Conservation (phyloP, 2,797 vertebrate species). For the Oryzias dopingdopingensis region DNA sequence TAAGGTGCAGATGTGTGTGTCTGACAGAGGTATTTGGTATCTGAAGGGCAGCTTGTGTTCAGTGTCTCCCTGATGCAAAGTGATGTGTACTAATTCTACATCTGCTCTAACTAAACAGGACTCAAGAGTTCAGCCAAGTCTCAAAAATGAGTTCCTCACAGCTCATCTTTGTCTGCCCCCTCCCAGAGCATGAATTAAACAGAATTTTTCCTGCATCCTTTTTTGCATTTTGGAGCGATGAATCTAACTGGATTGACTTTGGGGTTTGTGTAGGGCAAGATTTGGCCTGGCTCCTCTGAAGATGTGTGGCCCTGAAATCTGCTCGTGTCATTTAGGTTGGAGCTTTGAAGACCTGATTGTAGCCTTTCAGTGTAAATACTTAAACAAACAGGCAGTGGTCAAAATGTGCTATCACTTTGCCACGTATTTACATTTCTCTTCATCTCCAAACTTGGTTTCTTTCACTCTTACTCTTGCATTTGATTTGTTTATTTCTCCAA, state of each 20-base stretch:
- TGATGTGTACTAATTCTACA: constrained; percentile 78
- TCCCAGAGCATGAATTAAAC: constrained; percentile 28
- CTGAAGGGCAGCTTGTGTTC: constrained; percentile 61
- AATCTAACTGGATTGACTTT: constrained; percentile 61
- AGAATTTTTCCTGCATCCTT: constrained; percentile 36
- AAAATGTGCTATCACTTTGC: constrained; percentile 68
- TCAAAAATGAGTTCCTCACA: constrained; percentile 47
- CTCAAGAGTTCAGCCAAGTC: constrained; percentile 67
- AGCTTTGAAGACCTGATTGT: constrained; percentile 66
- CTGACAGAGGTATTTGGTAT: constrained; percentile 58
- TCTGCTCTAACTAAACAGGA: constrained; percentile 73
- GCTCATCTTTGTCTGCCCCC: constrained; percentile 22
- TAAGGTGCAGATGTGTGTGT: constrained; percentile 40
- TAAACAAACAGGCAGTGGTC: constrained; percentile 74
- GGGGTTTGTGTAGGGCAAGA: constrained; percentile 27
- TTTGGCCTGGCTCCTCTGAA: constrained; percentile 58
- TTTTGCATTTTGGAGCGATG: constrained; percentile 52
- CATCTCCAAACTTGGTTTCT: constrained; percentile 30
- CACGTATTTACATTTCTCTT: constrained; percentile 73
- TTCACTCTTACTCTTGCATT: constrained; percentile 27
- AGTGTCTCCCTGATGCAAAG: constrained; percentile 72
- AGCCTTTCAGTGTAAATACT: constrained; percentile 73
- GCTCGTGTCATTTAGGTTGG: constrained; percentile 60
- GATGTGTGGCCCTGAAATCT: constrained; percentile 63
- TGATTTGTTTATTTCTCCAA: constrained; percentile 42